phyloP scores from a whole-genome alignment of 2,797 vertebrate genomes.

The Galago senegalensis region DNA sequence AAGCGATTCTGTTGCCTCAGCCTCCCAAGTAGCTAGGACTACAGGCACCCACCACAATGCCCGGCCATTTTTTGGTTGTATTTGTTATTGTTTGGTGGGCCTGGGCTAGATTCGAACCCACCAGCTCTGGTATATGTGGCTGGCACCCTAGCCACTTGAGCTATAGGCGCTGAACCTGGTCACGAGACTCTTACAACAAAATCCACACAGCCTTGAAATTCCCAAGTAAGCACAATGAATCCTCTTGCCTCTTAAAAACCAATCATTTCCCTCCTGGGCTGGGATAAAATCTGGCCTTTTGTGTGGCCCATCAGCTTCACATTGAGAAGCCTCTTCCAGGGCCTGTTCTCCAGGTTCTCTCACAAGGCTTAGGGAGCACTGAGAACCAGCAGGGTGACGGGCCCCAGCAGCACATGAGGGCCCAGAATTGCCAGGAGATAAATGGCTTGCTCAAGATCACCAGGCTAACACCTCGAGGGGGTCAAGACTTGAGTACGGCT shows the following conservation, averaged over 20 bases:
- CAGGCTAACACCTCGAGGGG: background rate
- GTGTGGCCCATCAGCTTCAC: background rate
- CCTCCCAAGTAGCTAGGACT: too few species aligned
- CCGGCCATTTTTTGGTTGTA: too few species aligned
- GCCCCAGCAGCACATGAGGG: background rate
- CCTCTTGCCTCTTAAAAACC: conserved; percentile 25
- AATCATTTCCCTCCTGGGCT: background rate
- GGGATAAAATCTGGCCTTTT: background rate
- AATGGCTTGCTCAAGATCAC: background rate
- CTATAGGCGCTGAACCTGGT: background rate
- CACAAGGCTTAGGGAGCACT: background rate
- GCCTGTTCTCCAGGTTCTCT: background rate
- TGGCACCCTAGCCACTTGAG: too few species aligned
- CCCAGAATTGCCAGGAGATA: background rate
- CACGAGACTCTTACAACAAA: background rate
- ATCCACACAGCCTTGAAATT: background rate
- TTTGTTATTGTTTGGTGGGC: too few species aligned
- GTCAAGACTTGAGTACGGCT: background rate
- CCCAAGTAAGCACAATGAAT: background rate
- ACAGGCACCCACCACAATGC: too few species aligned
- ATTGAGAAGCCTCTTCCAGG: background rate
- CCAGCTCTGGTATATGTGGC: too few species aligned
- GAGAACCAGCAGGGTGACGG: background rate
- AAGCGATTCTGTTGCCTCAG: too few species aligned
- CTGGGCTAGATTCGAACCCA: too few species aligned